Base-by-base conservation (phyloP, 2,888 invertebrate genomes). In the Neoitamus cyanurus region DNA sequence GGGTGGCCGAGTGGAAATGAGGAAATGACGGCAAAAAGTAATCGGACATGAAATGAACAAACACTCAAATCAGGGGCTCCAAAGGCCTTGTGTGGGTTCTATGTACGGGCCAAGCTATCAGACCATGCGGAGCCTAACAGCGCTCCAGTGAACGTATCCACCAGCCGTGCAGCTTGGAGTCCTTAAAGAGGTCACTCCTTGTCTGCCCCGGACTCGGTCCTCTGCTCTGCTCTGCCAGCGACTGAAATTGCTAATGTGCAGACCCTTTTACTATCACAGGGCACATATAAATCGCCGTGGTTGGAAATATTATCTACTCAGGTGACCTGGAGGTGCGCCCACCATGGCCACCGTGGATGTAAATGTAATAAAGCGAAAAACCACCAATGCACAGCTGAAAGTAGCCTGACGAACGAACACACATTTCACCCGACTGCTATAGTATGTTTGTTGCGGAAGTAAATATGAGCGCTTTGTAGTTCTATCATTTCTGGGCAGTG, bases 41-140 rank as follows among this genome's bases (percentile, higher is more conserved):
- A 82, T 82, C 82, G 48, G 82, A 82, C 82, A 82, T 69, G 69
- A 69, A 82, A 82, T 82, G 82, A 82, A 69, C 82, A 82, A 82
- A 82, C 69, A 82, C 82, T 82, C 36, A 69, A 82, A 82, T 82
- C 82, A 82, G 25, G 48, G 15, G 31, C 48, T 69, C 20, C 20
- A 13, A 48, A 31, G 30, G 28, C 2, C 20, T 30, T 70, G 31
- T n/a, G 70, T 6, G 28, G 30, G 31, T 9, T 11, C 25, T 20
- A 58, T 7, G 58, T 15, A 58, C 58, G 58, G 9, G 20, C 5
- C 20, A 58, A 7, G 9, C 13, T 58, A 58, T 25, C 25, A 9
- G 58, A 9, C 9, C 58, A 58, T 58, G 1, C 58, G 7, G 58
- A 11, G 58, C 25, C 58, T 20, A 5, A 25, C 20, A 58, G 58